These are phyloP conservation scores for Xenopus laevis DNA, from an alignment of 2,113 vertebrate species.

Conservation along the genomic window DNA sequence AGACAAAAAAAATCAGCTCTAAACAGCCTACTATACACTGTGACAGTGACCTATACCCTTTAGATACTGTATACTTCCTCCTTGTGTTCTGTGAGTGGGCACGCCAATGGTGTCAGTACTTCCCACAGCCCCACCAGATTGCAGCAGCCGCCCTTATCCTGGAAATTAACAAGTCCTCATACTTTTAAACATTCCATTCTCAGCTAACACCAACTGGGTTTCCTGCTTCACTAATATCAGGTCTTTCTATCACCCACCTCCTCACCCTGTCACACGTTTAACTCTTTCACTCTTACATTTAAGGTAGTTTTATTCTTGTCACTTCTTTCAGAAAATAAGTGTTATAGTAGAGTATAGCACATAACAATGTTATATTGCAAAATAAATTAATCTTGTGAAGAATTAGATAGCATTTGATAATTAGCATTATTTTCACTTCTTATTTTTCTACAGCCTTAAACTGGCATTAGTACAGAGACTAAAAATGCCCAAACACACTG, in stretches of 20 bases:
- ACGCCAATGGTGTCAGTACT: conserved; percentile 55
- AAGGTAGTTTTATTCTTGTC: no score
- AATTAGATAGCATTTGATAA: no score
- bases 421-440: no score
- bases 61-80: conserved; percentile 62
- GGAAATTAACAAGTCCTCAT: conserved; percentile 67
- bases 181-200: conserved; percentile 79
- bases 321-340: no score
- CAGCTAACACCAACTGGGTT: conserved; percentile 62
- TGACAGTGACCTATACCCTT: conserved; percentile 57
- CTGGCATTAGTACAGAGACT: no score
- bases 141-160: conserved; percentile 67
- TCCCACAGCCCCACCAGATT: conserved; percentile 52
- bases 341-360: no score
- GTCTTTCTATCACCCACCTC: conserved; percentile 60
- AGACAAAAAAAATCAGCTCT: conserved; percentile 41
- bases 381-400: no score
- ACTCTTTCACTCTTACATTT: conserved; percentile 56
- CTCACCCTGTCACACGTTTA: conserved; percentile 72
- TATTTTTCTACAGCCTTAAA: no score
- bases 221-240: conserved; percentile 75
- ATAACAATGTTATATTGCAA: no score
- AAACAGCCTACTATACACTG: conserved; percentile 47
- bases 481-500: no score
- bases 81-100: conserved; percentile 65